phyloP scores from a whole-genome alignment of 2,888 invertebrate genomes.

The Drosophila limbata region DNA sequence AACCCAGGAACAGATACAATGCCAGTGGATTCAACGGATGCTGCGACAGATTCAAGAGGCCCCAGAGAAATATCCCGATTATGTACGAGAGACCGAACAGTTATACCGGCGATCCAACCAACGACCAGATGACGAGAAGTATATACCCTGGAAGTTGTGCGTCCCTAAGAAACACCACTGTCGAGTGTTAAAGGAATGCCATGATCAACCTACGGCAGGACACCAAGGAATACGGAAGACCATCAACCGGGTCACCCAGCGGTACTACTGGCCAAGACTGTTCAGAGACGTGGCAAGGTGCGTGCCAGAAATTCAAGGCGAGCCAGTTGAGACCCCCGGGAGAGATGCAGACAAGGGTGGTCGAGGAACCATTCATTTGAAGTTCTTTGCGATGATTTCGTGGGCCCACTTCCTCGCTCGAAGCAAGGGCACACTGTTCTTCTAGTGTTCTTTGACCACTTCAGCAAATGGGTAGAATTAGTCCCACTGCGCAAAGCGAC shows the following conservation, averaged over 20 bases:
- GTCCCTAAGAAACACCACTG: not conserved
- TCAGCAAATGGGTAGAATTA: constrained; percentile 37
- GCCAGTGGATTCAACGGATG: not conserved
- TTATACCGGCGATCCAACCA: not conserved
- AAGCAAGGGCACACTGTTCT: constrained; percentile 30
- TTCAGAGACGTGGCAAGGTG: constrained; percentile 21
- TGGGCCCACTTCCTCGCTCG: constrained; percentile 33
- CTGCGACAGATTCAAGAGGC: not conserved
- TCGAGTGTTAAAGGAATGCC: not conserved
- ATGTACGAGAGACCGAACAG: not conserved
- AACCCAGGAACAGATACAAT: not conserved
- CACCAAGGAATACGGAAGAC: constrained; percentile 38
- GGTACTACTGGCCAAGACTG: constrained; percentile 41
- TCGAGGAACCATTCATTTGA: constrained; percentile 21
- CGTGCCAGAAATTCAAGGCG: constrained; percentile 28
- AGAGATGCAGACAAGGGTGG: not conserved
- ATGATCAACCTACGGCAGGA: not conserved
- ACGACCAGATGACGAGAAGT: not conserved
- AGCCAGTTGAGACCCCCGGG: constrained; percentile 23
- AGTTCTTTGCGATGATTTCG: constrained; percentile 24
- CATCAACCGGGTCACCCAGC: constrained; percentile 5
- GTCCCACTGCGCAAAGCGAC: not conserved
- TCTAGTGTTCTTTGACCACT: constrained; percentile 29
- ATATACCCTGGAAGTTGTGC: not conserved
- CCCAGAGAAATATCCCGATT: not conserved